Base-by-base conservation (phyloP, 35 echinoderm and acorn worm genomes). In the Stichopus chloronotus region DNA sequence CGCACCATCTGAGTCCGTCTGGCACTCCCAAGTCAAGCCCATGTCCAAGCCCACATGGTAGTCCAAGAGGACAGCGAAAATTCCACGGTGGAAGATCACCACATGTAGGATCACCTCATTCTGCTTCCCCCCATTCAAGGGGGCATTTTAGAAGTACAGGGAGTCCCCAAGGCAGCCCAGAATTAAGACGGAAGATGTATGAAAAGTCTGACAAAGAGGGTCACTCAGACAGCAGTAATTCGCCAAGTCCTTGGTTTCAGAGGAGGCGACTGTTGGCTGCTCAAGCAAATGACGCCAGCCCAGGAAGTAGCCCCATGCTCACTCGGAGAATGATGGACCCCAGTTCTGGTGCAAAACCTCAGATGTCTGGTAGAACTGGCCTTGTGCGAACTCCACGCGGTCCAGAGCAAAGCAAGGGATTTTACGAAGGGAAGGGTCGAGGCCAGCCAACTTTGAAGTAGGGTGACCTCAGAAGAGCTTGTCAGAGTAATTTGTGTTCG, bases 1-100 rank as follows among this genome's bases (percentile, higher is more conserved):
- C 95, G 10, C 93, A 93, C 55, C 97, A 95, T 25, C 78, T 99
- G 24, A 99, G 95, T 80, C 97, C 97, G 53, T 25, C 91, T 10
- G 96, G 69, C 63, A 96, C 97, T 8, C 97, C 97, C 53, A 99
- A 96, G 79, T 95, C 94, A 5, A 99, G 97, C 86, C 97, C 97
- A 9, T 92, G 90, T 69, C 92, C 93, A 57, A 99, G 97, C 63
- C 97, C 97, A 57, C 93, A 96, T 78, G 94, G 95, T 10, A 96
- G 95, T 82, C 97, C 97, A 55, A 92, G 97, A 13, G 87, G 84
- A 13, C 93, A 95, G 86, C 87, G 95, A 19, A 99, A 94, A 90
- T 63, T 58, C 25, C 83, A 87, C 19, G 83, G 88, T 20, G 94
- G 95, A 16, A 88, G 88, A 59, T 95, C 96, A 16, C 92, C 90